Evolutionary conservation across 2,113 vertebrate species (phyloP), one percentile per base, ranked within the genome.

Genomic region (Azemiops feae): DNA sequence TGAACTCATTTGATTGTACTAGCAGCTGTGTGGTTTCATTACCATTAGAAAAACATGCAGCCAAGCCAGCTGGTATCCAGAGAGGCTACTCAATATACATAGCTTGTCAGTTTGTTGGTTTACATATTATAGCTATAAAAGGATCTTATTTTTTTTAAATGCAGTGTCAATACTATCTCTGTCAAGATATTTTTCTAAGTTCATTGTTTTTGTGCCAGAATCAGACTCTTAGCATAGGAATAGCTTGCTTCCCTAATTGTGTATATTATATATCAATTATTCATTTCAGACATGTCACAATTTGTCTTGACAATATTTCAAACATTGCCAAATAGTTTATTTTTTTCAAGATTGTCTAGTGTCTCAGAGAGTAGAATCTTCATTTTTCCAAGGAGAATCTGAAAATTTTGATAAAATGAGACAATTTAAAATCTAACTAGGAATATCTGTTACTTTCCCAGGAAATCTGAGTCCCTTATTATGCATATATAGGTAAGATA

Each of bases 21-120:
- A 97, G 97, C 98, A 98, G 98, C 97, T 98, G 98, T 97, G 97
- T 97, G 96, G 96, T 96, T 98, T 98, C 97, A 98, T 98, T 98
- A 98, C 96, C 97, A 98, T 98, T 96, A 98, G 96, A 98, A 98
- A 98, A 98, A 97, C 98, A 94, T 88, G 90, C 94, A 97, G 97
- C 98, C 98, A 98, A 98, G 97, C 97, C 98, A 98, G 98, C 98
- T 98, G 98, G 97, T 97, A 97, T 93, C 97, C 97, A 97, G 97
- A 97, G 96, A 96, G 94, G 96, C 97, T 97, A 91, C 97, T 97
- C 93, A 94, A 95, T 97, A 96, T 96, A 94, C 97, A 96, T 96
- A 96, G 96, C 91, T 93, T 97, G 95, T 97, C 96, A 96, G 92
- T 95, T 97, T 97, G 96, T 95, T 96, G 92, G 95, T 97, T 97